A percentile compares a stretch with the other conserved stretches of the same genome.
These are phyloP conservation scores for Polietes domitor DNA, from an alignment of 2,888 invertebrate genomes.

Conservation along the genomic window DNA sequence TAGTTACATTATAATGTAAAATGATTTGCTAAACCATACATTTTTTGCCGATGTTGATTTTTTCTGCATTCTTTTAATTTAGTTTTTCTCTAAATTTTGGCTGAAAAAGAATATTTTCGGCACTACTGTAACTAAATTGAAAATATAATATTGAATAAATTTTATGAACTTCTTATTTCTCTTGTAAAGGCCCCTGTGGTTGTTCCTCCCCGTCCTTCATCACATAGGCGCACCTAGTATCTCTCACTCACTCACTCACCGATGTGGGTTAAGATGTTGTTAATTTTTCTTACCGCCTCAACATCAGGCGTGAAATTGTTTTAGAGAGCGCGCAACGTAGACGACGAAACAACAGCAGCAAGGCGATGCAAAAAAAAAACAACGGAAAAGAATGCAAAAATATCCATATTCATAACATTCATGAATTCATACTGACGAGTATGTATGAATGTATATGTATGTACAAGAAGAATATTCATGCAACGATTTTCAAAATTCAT, in stretches of 20 bases:
- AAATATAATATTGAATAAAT: no score
- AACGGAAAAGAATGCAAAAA: slow-evolving; percentile 3
- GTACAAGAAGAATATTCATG: not conserved
- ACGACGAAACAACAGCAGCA: not conserved
- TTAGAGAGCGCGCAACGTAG: not conserved
- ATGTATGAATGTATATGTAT: not conserved
- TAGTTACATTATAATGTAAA: no score
- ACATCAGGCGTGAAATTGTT: slow-evolving; percentile 25
- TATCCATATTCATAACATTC: not conserved
- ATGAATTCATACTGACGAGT: not conserved
- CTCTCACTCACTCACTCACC: not conserved
- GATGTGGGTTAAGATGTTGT: slow-evolving; percentile 35
- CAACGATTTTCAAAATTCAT: not conserved
- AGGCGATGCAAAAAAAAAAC: not conserved
- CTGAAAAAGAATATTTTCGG: no score
- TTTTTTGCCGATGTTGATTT: no score
- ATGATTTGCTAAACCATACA: no score
- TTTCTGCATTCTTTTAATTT: no score
- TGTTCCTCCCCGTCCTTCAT: not conserved
- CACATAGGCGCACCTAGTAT: not conserved
- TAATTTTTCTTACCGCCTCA: slow-evolving; percentile 12
- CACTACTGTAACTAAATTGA: no score
- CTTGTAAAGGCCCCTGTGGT: not conserved
- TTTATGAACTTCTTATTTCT: no score
- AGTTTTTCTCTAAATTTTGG: no score